Evolutionary conservation across 2,888 invertebrate genomes (phyloP).

Genomic region (Sarcophaga variegata): DNA sequence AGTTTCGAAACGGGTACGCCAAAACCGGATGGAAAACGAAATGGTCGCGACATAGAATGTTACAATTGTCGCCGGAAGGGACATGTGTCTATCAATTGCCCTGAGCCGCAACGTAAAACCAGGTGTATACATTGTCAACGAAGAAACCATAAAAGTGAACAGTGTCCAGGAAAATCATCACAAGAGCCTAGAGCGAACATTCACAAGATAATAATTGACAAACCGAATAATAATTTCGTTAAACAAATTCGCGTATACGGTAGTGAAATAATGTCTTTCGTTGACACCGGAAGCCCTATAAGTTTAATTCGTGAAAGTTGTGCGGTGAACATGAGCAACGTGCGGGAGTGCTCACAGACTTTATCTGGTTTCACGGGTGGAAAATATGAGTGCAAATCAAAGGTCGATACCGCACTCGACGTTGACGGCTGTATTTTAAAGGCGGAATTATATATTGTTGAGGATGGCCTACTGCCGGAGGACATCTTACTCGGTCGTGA

Average conservation of each 20-base stretch:
- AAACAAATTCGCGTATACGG: constrained; percentile 13
- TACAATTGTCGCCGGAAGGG: constrained; percentile 36
- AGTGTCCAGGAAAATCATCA: constrained; percentile 7
- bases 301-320: constrained; percentile 31
- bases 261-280: constrained; percentile 14
- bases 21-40: constrained; percentile 12
- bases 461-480: too few relatives aligned
- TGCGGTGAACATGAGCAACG: not conserved
- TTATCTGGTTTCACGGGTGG: too few relatives aligned
- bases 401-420: too few relatives aligned
- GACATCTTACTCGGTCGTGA: constrained; percentile 39
- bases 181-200: constrained; percentile 12
- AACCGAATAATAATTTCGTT: not conserved
- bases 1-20: not conserved
- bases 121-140: constrained; percentile 14
- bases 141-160: constrained; percentile 36
- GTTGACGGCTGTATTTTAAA: too few relatives aligned
- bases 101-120: constrained; percentile 31
- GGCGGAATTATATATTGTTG: too few relatives aligned
- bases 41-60: constrained; percentile 16
- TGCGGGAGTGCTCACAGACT: constrained; percentile 7
- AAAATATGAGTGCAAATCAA: too few relatives aligned
- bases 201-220: constrained; percentile 25
- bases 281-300: constrained; percentile 30
- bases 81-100: constrained; percentile 28